Evolutionary conservation across 1,140 invertebrate species (phyloP).

Genomic region (Trichonephila inaurata): DNA sequence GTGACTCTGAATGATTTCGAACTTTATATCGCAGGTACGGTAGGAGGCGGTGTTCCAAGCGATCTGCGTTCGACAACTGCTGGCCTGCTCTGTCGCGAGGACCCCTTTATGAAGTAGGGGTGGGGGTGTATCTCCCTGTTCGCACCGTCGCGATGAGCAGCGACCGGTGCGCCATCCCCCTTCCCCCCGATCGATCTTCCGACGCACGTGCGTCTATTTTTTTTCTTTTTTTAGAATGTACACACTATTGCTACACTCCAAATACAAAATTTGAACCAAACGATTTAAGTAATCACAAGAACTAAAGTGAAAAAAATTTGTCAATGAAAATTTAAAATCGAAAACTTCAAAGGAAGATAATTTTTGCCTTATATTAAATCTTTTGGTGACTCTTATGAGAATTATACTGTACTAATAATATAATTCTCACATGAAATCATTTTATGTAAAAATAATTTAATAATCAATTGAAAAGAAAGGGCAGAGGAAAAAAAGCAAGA

Average conservation of each 20-base stretch:
- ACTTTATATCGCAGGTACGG: background rate
- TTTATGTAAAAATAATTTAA: too few species aligned
- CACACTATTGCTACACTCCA: background rate
- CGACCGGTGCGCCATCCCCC: conserved; percentile 69
- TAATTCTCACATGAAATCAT: too few species aligned
- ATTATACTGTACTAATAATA: too few species aligned
- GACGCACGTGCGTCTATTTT: conserved; percentile 63
- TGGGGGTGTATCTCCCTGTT: conserved; percentile 54
- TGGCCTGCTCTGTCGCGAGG: background rate
- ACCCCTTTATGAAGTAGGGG: conserved; percentile 64
- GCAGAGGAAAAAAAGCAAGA: too few species aligned
- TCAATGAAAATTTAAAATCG: too few species aligned
- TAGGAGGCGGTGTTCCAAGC: background rate
- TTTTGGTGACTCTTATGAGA: too few species aligned
- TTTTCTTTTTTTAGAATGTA: background rate
- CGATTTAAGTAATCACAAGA: too few species aligned
- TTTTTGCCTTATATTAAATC: too few species aligned
- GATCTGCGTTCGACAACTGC: conserved; percentile 33
- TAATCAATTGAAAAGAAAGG: too few species aligned
- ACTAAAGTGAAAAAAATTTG: too few species aligned
- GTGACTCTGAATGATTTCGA: background rate
- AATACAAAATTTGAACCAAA: background rate
- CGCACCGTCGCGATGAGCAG: conserved; percentile 65
- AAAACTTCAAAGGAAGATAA: too few species aligned
- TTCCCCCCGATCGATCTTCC: conserved; percentile 56